A percentile compares a stretch with the other conserved stretches of the same genome.
Evolutionary conservation across 2,888 invertebrate species (phyloP).

Genomic region (Aquatica leii): DNA sequence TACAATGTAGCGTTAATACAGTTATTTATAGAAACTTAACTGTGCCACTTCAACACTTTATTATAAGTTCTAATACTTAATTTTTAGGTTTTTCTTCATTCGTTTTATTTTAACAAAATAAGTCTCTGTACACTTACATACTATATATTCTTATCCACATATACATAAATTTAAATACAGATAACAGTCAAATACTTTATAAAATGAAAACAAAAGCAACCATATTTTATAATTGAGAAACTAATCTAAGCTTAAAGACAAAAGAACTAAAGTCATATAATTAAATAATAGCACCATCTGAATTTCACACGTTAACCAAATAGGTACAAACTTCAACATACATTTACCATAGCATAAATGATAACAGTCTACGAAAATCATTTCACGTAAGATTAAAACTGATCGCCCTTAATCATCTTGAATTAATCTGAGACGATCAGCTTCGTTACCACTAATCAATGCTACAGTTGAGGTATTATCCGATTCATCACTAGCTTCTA

Average conservation of each 20-base stretch:
- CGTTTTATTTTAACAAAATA: no score
- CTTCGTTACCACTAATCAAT: slow-evolving; percentile 9
- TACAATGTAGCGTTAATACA: no score
- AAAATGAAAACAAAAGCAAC: slow-evolving; percentile 14
- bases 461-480: slow-evolving; percentile 2
- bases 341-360: not conserved
- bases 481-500: slow-evolving; percentile 45
- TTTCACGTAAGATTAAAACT: not conserved
- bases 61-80: no score
- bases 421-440: not conserved
- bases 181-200: slow-evolving; percentile 21
- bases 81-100: no score
- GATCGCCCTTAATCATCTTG: not conserved
- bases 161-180: slow-evolving; percentile 23
- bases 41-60: no score
- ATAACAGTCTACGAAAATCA: not conserved
- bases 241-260: slow-evolving; percentile 16
- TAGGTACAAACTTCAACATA: slow-evolving; percentile 3
- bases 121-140: not conserved
- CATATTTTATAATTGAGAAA: slow-evolving; percentile 16
- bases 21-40: no score
- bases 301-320: slow-evolving; percentile 20
- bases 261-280: slow-evolving; percentile 20
- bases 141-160: slow-evolving; percentile 13
- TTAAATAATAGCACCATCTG: slow-evolving; percentile 29